phyloP scores from a whole-genome alignment of 2,113 vertebrate genomes.

The Lamprotornis superbus region DNA sequence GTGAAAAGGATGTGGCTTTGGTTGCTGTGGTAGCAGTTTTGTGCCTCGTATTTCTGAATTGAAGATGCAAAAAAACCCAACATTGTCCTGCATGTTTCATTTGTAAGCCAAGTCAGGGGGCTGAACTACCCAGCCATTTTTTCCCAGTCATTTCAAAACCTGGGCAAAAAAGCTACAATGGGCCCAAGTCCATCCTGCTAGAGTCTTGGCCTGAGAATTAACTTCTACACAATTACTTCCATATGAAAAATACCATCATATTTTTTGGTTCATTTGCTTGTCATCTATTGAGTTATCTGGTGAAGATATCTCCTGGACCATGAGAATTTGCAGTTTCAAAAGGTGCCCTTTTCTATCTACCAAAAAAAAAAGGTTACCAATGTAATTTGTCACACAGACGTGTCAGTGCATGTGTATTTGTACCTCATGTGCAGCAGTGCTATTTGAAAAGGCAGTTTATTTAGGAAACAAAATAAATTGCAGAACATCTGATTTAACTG shows the following conservation, averaged over 20 bases:
- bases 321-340: not conserved
- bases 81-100: not conserved
- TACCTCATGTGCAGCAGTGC: not conserved
- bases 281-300: not conserved
- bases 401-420: not conserved
- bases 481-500: not conserved
- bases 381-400: not conserved
- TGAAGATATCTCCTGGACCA: not conserved
- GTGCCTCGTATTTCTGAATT: not conserved
- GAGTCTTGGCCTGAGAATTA: not conserved
- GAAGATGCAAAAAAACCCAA: not conserved
- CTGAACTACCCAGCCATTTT: not conserved
- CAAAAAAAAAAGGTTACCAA: not conserved
- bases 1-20: not conserved
- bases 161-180: not conserved
- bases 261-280: not conserved
- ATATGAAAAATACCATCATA: not conserved
- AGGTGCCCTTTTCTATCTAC: not conserved
- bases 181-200: not conserved
- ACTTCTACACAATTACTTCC: not conserved
- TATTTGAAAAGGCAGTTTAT: not conserved
- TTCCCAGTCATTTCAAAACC: not conserved
- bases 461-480: not conserved
- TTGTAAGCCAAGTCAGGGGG: not conserved
- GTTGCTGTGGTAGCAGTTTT: not conserved